Base-by-base conservation (phyloP, 2,113 vertebrate species). In the Eidolon helvum region DNA sequence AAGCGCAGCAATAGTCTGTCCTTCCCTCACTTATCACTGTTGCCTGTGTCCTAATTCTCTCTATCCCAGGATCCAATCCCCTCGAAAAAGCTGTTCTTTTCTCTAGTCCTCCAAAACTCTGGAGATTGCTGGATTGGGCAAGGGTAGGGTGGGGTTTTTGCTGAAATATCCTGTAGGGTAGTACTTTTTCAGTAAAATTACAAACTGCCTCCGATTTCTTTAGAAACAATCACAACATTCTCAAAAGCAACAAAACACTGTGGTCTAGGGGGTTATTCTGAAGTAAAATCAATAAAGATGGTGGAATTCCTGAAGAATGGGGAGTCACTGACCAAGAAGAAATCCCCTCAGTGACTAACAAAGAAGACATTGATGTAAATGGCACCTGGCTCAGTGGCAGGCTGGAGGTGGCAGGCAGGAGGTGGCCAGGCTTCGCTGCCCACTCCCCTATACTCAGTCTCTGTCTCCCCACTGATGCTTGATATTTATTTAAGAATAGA, bases 401-500 rank as follows among this genome's bases (percentile, higher is more conserved):
- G 28, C 33, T 9, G 40, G 21, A 65, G 18, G 7, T 0, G 12
- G 21, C 10, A 61, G 26, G 28, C 28, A 15, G 45, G 21, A 65
- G 18, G 26, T 7, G 40, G 28, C 15, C 9, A 22, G 35, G 11
- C 40, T 48, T 91, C 83, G 38, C 43, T 12, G 55, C 8, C 5
- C 22, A 6, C 15, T 38, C 33, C 38, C 59, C 45, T 26, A 4
- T 9, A 4, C 55, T 74, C 63, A 78, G 35, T 79, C 71, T 79
- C 71, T 28, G 2, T 65, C n/a, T 38, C 53, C 26, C 74, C 21
- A 10, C 14, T 38, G 43, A 43, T 50, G 33, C 55, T 79, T 68
- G 48, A 45, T 19, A 92, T 93, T 77, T 68, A 68, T 40, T 91
- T 90, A 55, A 94, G 55, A 91, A 71, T 16, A 43, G 6, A 88